Percentiles rank a stretch among this genome's conserved stretches.
These are phyloP conservation scores for Lichenostomus cassidix DNA, from an alignment of 2,113 vertebrate genomes.

Conservation along the genomic window DNA sequence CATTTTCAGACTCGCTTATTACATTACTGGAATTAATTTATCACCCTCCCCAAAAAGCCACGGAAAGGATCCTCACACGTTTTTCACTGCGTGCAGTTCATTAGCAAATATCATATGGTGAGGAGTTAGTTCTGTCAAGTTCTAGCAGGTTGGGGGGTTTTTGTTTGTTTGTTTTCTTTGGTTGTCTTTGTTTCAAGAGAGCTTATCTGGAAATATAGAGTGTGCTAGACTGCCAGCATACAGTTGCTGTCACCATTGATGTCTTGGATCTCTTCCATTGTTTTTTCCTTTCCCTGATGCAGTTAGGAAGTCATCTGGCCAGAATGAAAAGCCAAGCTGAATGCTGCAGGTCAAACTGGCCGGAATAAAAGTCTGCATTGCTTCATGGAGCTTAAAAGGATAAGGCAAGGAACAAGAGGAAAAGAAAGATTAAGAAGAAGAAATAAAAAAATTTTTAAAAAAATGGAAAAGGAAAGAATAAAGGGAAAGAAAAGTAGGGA, in stretches of 20 bases:
- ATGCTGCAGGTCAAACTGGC: not conserved
- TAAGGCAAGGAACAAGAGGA: not conserved
- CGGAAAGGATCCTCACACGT: not conserved
- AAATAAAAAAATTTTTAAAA: fast-evolving
- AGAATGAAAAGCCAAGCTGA: not conserved
- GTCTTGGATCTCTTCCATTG: not conserved
- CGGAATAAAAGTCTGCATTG: not conserved
- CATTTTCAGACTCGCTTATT: conserved; percentile 55
- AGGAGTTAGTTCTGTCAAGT: not conserved
- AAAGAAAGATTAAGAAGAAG: not conserved
- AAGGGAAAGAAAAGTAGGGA: not conserved
- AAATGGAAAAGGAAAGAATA: fast-evolving
- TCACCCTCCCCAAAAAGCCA: not conserved
- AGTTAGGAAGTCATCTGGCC: not conserved
- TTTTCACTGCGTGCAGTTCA: not conserved
- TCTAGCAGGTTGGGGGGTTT: not conserved
- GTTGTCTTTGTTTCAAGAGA: conserved; percentile 39
- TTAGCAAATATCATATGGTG: not conserved
- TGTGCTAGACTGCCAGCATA: not conserved
- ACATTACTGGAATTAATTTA: conserved; percentile 30
- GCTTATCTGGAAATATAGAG: not conserved
- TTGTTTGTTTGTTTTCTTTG: conserved; percentile 36
- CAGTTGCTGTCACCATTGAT: not conserved
- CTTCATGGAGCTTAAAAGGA: not conserved
- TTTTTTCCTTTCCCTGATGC: not conserved